These are phyloP conservation scores for Yponomeuta evonymella DNA, from an alignment of 2,888 invertebrate species.

Conservation along the genomic window DNA sequence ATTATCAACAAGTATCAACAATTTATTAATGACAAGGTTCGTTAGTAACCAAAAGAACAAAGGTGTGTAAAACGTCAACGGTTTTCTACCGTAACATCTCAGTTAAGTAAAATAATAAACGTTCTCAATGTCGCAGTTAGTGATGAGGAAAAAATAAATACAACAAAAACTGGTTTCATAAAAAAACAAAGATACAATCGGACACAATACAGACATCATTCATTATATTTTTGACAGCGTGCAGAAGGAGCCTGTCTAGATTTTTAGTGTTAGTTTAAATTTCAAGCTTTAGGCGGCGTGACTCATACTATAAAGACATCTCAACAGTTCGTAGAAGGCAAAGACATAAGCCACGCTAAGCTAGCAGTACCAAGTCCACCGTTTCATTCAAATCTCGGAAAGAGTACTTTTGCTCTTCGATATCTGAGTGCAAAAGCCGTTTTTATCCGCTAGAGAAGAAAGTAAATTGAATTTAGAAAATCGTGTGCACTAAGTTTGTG, in stretches of 20 bases:
- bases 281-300: neutral
- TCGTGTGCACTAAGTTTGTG: no score
- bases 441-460: no score
- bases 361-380: no score
- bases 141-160: neutral
- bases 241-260: neutral
- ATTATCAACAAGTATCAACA: neutral
- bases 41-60: neutral
- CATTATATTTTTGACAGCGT: neutral
- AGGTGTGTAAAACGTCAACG: neutral
- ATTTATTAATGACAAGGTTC: neutral
- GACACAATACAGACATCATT: neutral
- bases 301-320: neutral
- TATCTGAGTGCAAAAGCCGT: no score
- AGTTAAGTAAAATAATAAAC: conserved; percentile 16
- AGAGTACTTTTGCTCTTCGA: no score
- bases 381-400: no score
- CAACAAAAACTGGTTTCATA: neutral
- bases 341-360: neutral
- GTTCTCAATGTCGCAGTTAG: neutral
- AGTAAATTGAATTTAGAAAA: no score
- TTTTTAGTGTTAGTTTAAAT: neutral
- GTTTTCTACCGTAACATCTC: conserved; percentile 15
- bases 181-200: neutral
- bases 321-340: neutral